phyloP scores from a whole-genome alignment of 2,888 invertebrate species.

The Pemphredon lugubris region DNA sequence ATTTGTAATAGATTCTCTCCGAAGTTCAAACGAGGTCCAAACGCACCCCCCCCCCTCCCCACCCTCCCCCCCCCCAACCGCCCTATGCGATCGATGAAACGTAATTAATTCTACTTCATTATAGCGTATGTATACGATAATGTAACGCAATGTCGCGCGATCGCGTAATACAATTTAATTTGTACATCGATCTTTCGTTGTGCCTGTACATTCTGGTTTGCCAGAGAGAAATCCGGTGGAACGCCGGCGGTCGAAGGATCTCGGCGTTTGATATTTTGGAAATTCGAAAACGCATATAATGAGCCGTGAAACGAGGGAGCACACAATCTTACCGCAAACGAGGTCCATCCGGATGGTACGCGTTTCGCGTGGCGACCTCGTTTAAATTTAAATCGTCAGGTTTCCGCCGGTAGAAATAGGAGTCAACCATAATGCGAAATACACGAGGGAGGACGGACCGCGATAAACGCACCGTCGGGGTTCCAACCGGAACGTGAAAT shows the following conservation, averaged over 20 bases:
- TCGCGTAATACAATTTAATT: too few species aligned
- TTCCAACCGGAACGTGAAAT: slow-evolving; percentile 34
- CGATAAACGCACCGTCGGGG: slow-evolving; percentile 23
- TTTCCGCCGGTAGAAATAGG: slow-evolving; percentile 25
- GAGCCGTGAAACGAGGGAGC: slow-evolving; percentile 39
- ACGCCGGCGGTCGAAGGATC: too few species aligned
- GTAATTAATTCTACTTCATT: too few species aligned
- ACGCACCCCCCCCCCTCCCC: too few species aligned
- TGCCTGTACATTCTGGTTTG: too few species aligned
- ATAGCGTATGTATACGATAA: too few species aligned
- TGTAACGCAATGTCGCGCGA: too few species aligned
- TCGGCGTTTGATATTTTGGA: too few species aligned
- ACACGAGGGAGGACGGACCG: slow-evolving; percentile 37
- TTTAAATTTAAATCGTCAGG: slow-evolving; percentile 50
- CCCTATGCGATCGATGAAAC: too few species aligned
- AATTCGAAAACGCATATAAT: slow-evolving; percentile 42
- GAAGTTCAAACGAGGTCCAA: not conserved
- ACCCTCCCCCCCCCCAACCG: too few species aligned
- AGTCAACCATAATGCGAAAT: slow-evolving; percentile 44
- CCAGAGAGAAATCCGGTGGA: too few species aligned
- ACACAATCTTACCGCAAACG: slow-evolving; percentile 48
- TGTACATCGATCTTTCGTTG: too few species aligned
- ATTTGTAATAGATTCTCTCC: not conserved
- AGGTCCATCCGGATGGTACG: slow-evolving; percentile 13
- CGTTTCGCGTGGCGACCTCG: slow-evolving; percentile 9